Base-by-base conservation (phyloP, 2,797 vertebrate genomes). In the Pseudopleuronectes americanus region DNA sequence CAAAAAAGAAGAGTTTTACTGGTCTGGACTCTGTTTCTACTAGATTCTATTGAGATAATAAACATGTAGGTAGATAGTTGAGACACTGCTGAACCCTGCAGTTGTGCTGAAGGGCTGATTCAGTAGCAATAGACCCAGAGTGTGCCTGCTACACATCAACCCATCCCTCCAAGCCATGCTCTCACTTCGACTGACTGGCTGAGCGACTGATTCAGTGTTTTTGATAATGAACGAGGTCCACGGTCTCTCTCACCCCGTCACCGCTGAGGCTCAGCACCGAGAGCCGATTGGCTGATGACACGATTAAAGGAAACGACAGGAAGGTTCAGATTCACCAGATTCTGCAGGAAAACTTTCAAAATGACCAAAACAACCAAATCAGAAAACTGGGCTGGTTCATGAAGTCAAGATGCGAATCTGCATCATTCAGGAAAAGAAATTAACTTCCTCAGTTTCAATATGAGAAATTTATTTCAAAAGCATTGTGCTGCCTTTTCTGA, bases 41-140 rank as follows among this genome's bases (percentile, higher is more conserved):
- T 79, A 68, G 83, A 83, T 72, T 82, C 86, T 84, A 68, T 71
- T 74, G 79, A 73, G 80, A 72, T 70, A 82, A 79, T 74, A 63
- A 73, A 83, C 67, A 68, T 74, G 69, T 80, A 79, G 80, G 70
- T 72, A 52, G 52, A 64, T 71, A 75, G 68, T 83, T 60, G 75
- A 83, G 79, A 84, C 84, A 84, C 84, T 80, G 88, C 86, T 83
- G 89, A 83, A 86, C 83, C n/a, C n/a, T 85, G 91, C 90, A 89
- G 87, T 90, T 91, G 86, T 90, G 90, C 90, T 91, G 93, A 95
- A 95, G 94, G 94, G 93, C 94, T 95, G 92, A 92, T 93, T 95
- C 90, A 90, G 91, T 93, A 95, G 94, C 94, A 95, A 95, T 94
- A 95, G 94, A 93, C 91, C 93, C 92, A 92, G 92, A 91, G 92